phyloP scores from a whole-genome alignment of 2,797 vertebrate genomes.

The Thaleichthys pacificus region DNA sequence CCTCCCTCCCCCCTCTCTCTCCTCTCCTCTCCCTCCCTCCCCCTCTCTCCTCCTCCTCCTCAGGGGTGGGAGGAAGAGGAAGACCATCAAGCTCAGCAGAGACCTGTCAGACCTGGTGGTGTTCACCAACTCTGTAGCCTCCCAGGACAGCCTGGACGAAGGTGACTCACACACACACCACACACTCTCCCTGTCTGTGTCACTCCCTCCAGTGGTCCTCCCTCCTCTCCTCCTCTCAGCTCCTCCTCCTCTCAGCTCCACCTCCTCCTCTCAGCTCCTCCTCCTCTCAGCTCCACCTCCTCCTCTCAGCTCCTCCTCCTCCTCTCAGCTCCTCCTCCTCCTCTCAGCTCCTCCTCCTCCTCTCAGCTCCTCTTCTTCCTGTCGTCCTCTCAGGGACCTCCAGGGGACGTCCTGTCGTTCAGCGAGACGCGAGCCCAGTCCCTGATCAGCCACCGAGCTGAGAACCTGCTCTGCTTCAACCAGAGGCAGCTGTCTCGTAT shows the following conservation, averaged over 20 bases:
- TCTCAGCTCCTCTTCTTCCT: neutral
- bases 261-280: neutral
- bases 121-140: constrained; percentile 93
- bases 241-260: neutral
- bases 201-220: neutral
- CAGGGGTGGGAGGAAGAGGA: constrained; percentile 86
- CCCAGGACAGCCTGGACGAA: constrained; percentile 91
- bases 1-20: neutral
- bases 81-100: constrained; percentile 94
- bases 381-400: constrained; percentile 78
- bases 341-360: neutral
- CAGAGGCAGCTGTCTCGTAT: constrained; percentile 93
- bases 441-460: constrained; percentile 88
- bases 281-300: neutral
- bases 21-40: neutral
- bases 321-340: neutral
- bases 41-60: neutral
- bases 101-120: constrained; percentile 95
- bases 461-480: constrained; percentile 92
- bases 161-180: constrained; percentile 69
- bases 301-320: neutral
- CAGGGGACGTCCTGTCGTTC: constrained; percentile 92
- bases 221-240: too few relatives aligned
- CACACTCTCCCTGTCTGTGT: neutral
- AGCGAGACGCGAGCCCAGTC: constrained; percentile 94